Conservation (phyloP, 2,888 invertebrate genomes). For the Polymixis lichenea region DNA sequence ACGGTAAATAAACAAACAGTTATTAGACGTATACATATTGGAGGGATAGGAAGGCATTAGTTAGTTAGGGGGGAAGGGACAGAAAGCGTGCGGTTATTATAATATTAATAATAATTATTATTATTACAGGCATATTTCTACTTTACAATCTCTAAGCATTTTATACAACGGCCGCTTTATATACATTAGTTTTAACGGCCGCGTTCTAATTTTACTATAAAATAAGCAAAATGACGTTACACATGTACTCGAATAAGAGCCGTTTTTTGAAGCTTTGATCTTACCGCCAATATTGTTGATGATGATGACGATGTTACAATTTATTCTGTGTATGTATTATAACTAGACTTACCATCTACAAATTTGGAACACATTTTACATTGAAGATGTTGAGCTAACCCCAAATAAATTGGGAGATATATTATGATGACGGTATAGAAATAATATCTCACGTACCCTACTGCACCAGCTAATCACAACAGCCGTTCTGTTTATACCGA, state of each 20-base stretch:
- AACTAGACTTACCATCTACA: constrained; percentile 19
- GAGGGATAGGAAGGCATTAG: background rate
- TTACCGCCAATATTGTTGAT: background rate
- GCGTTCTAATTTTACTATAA: background rate
- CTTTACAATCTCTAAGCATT: constrained; percentile 25
- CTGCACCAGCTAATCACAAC: background rate
- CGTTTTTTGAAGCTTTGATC: background rate
- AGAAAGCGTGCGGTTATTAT: constrained; percentile 10
- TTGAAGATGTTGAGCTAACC: background rate
- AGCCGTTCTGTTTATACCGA: background rate
- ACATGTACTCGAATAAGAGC: background rate
- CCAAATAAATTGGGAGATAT: background rate
- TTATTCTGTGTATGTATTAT: background rate
- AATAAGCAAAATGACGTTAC: constrained; percentile 1
- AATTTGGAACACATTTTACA: background rate
- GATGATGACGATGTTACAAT: constrained; percentile 1
- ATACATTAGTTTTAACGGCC: background rate
- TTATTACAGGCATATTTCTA: constrained; percentile 11
- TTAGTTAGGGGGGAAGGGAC: constrained; percentile 2
- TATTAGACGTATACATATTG: background rate
- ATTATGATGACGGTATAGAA: background rate
- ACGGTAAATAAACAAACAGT: constrained; percentile 15
- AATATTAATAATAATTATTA: background rate
- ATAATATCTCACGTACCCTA: background rate
- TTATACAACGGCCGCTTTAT: constrained; percentile 2